Base-by-base conservation (phyloP, 2,797 vertebrate species). In the Tapirus indicus region DNA sequence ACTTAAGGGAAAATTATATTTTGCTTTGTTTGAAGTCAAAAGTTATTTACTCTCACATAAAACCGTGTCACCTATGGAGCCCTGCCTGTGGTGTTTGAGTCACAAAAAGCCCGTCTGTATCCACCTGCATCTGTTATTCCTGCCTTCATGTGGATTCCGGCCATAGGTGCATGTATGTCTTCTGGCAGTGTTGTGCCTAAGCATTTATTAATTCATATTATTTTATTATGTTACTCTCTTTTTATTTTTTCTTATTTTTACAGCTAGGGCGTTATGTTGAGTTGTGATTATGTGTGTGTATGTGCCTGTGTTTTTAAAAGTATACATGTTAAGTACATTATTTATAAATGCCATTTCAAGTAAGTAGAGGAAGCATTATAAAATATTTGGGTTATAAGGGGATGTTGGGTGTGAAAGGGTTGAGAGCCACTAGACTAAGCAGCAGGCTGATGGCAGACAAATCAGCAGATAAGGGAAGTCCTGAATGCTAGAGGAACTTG, bases 1-100 rank as follows among this genome's bases (percentile, higher is more conserved):
- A 95, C 88, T 93, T 62, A 68, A 90, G 29, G 77, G 87, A 90
- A 93, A 38, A 32, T 89, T 79, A 27, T 44, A 17, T 94, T 90
- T 84, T 41, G 49, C 56, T 96, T 83, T 94, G 17, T 75, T 95
- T 95, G 90, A 41, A 92, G 68, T 90, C 54, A 75, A 56, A 83
- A 79, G 35, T 80, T 80, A 35, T 75, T 96, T 94, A 56, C 29
- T 58, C 49, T 69, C 54, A 29, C n/a, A 21, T 54, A 72, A 94
- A 90, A 60, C 74, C 20, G 27, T 8, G 11, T 87, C 60, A 35
- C 79, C 3, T 0, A 4, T 69, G 49, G 91, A 93, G 23, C 14
- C 41, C 41, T 84, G 25, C 41, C 6, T 8, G 14, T 32, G 44
- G 32, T 38, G 27, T 16, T 58, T 18, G 72, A 66, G 72, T 75